A percentile compares a stretch with the other conserved stretches of the same genome.
Conservation (phyloP, 2,113 vertebrate species). For the Eurypyga helias region DNA sequence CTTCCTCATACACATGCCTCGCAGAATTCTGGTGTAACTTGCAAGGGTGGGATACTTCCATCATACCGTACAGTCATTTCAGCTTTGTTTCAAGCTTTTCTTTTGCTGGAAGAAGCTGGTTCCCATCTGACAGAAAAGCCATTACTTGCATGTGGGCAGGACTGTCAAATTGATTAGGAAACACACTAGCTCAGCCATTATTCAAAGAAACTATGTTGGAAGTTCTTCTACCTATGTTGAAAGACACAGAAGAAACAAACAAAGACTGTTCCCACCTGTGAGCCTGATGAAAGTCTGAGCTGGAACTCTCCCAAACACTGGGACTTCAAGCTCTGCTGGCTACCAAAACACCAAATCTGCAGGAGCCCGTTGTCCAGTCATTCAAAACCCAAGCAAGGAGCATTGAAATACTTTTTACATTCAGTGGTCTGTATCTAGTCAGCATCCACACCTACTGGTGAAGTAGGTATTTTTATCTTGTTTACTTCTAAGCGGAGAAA, state of each 20-base stretch:
- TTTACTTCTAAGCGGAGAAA: constrained; percentile 40
- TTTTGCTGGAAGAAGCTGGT: neutral
- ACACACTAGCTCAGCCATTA: neutral
- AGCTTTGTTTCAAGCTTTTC: neutral
- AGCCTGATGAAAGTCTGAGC: neutral
- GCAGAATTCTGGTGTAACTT: neutral
- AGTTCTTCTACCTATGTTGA: neutral
- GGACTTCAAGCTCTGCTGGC: neutral
- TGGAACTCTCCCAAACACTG: neutral
- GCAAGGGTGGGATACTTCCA: neutral
- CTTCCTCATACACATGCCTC: neutral
- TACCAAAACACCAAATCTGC: neutral
- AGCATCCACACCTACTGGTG: neutral
- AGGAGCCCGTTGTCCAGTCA: neutral
- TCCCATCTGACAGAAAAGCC: neutral
- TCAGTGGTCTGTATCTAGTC: neutral
- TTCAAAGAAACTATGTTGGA: neutral
- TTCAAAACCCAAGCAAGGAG: neutral
- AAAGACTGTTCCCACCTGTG: neutral
- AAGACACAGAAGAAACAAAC: neutral
- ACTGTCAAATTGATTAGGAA: neutral
- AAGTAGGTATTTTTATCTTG: constrained; percentile 54
- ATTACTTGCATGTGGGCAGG: neutral
- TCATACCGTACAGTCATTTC: neutral
- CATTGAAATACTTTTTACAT: neutral